Conservation (phyloP, 2,113 vertebrate species). For the Lepus europaeus region DNA sequence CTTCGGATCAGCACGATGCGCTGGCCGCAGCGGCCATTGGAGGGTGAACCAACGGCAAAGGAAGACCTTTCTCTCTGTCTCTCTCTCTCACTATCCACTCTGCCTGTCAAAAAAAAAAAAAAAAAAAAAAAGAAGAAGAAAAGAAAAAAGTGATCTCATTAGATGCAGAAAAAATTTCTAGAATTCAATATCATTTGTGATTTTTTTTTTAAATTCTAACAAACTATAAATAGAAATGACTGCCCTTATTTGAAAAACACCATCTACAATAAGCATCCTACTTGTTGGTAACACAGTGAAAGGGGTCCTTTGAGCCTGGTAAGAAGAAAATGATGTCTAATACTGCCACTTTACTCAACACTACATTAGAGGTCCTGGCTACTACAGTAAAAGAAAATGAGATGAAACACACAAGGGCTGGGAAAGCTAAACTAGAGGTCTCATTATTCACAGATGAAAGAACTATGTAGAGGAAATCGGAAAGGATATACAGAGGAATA, state of each 20-base stretch:
- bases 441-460: conserved; percentile 21
- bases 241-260: conserved; percentile 7
- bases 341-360: not conserved
- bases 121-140: too few species aligned
- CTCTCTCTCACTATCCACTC: too few species aligned
- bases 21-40: too few species aligned
- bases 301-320: not conserved
- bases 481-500: not conserved
- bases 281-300: not conserved
- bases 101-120: too few species aligned
- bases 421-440: conserved; percentile 2
- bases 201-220: conserved; percentile 30
- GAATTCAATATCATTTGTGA: not conserved
- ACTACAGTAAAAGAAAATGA: not conserved
- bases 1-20: too few species aligned
- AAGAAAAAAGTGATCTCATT: not conserved
- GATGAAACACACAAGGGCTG: not conserved
- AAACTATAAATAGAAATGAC: conserved; percentile 21
- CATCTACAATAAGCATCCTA: not conserved
- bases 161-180: not conserved
- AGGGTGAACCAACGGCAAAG: too few species aligned
- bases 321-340: not conserved
- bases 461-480: not conserved
- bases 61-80: too few species aligned
- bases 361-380: not conserved